A percentile compares a stretch with the other conserved stretches of the same genome.
Evolutionary conservation across 1,140 invertebrate species (phyloP).

Genomic region (Probaryconus sp.): DNA sequence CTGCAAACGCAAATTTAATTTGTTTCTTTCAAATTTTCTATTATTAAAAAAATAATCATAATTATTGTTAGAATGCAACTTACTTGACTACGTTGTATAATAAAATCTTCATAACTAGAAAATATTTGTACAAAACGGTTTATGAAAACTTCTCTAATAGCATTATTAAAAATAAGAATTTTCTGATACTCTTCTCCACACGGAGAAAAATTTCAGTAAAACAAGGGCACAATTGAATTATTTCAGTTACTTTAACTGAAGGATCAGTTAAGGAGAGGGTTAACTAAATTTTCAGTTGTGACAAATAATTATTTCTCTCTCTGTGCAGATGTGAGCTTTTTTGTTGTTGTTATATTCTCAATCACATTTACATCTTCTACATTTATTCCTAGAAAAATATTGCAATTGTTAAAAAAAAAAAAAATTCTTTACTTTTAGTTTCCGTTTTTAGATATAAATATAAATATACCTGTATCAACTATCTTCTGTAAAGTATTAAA

Average conservation of each 20-base stretch:
- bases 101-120: slow-evolving; percentile 96
- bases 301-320: too few relatives aligned
- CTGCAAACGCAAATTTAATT: slow-evolving; percentile 71
- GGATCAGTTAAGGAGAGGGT: too few relatives aligned
- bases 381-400: slow-evolving; percentile 77
- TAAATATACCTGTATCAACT: slow-evolving; percentile 85
- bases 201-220: too few relatives aligned
- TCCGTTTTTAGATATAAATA: slow-evolving; percentile 10
- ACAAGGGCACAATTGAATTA: too few relatives aligned
- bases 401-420: not conserved
- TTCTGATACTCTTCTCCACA: slow-evolving; percentile 89
- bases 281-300: too few relatives aligned
- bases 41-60: not conserved
- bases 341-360: slow-evolving; percentile 79
- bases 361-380: slow-evolving; percentile 81
- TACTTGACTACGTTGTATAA: slow-evolving; percentile 94
- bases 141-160: slow-evolving; percentile 95
- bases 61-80: slow-evolving; percentile 33
- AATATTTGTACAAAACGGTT: slow-evolving; percentile 98
- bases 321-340: slow-evolving; percentile 80
- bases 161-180: slow-evolving; percentile 94
- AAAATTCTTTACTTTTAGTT: too few relatives aligned
- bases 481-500: slow-evolving; percentile 88
- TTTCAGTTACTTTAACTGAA: too few relatives aligned
- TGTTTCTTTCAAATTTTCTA: too few relatives aligned